These are phyloP conservation scores for Dryoscopus gambensis DNA, from an alignment of 2,113 vertebrate species.

Conservation along the genomic window DNA sequence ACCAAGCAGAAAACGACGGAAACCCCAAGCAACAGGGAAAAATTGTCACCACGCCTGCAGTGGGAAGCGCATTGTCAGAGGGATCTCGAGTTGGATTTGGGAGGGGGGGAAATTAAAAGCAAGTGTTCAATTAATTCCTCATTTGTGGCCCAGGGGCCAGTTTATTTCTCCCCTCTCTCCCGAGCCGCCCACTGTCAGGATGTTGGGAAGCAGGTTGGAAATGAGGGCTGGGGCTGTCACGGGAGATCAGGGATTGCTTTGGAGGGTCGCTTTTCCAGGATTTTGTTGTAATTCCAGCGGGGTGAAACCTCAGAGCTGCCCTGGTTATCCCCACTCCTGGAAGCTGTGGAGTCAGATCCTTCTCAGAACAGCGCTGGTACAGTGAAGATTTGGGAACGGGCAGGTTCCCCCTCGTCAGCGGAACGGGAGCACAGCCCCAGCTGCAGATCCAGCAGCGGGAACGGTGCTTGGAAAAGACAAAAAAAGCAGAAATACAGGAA, in stretches of 20 bases:
- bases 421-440: neutral
- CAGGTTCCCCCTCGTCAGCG: rapidly evolving
- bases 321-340: rapidly evolving
- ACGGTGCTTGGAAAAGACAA: neutral
- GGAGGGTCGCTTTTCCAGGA: neutral
- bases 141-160: neutral
- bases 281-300: neutral
- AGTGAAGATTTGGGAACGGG: rapidly evolving
- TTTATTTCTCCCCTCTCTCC: neutral
- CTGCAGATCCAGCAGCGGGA: neutral
- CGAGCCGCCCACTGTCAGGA: neutral
- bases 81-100: neutral
- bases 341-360: neutral
- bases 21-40: neutral
- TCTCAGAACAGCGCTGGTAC: rapidly evolving
- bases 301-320: neutral
- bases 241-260: neutral
- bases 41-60: rapidly evolving
- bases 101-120: neutral
- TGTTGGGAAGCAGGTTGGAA: constrained; percentile 31
- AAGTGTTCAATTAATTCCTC: constrained; percentile 52
- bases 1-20: neutral
- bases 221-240: neutral
- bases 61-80: neutral
- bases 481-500: neutral